Percentiles rank a stretch among this genome's conserved stretches.
These are phyloP conservation scores for Tupaia chinensis DNA, from an alignment of 2,113 vertebrate genomes.

Conservation along the genomic window DNA sequence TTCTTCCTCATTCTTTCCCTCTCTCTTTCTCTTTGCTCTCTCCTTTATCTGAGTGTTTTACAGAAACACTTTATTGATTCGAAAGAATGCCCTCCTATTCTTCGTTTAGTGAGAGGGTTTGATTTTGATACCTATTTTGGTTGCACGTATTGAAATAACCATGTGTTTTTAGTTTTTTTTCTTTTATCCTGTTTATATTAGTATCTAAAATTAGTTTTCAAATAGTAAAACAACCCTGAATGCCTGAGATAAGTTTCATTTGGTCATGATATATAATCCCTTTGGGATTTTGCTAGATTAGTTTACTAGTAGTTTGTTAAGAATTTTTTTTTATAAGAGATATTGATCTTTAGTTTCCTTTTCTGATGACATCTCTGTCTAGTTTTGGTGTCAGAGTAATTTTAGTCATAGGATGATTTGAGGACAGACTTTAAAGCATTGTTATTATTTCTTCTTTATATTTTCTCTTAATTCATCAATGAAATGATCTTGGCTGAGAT, in stretches of 20 bases:
- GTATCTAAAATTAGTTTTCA: not conserved
- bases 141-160: not conserved
- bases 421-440: too few species aligned
- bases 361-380: not conserved
- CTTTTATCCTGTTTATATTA: not conserved
- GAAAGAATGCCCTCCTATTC: not conserved
- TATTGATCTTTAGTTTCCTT: not conserved
- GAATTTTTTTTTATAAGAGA: not conserved
- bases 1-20: too few species aligned
- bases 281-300: not conserved
- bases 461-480: too few species aligned
- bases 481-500: too few species aligned
- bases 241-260: not conserved
- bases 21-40: too few species aligned
- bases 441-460: too few species aligned
- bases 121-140: not conserved
- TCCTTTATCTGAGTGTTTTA: not conserved
- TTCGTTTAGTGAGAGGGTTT: not conserved
- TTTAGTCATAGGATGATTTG: too few species aligned
- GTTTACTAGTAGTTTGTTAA: not conserved
- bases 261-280: not conserved
- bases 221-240: not conserved
- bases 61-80: not conserved
- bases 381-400: too few species aligned
- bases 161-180: not conserved